These are phyloP conservation scores for Pycnomerus fuliginosus DNA, from an alignment of 2,888 invertebrate genomes.

Conservation along the genomic window DNA sequence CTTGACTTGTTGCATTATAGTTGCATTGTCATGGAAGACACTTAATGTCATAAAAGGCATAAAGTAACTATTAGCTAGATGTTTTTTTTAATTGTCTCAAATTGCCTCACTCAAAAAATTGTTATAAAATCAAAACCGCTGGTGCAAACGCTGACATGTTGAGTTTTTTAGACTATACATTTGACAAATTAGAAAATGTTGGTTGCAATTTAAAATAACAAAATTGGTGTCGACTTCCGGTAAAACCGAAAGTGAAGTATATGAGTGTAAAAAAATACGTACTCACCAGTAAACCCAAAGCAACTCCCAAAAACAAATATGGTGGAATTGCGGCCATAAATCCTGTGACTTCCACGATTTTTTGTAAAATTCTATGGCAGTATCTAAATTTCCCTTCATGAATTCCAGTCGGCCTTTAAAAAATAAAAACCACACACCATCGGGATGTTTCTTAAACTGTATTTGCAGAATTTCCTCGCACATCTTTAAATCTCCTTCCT, in stretches of 20 bases:
- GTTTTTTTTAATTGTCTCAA: no score
- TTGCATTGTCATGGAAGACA: neutral
- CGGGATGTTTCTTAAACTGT: slow-evolving; percentile 74
- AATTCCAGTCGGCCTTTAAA: slow-evolving; percentile 85
- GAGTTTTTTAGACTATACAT: no score
- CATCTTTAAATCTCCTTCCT: slow-evolving; percentile 74
- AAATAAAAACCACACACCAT: slow-evolving; percentile 89
- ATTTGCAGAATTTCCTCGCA: slow-evolving; percentile 74
- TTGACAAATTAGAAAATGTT: no score
- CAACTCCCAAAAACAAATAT: slow-evolving; percentile 92
- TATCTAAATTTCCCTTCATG: slow-evolving; percentile 72
- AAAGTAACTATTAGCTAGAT: slow-evolving; percentile 2
- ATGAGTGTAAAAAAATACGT: neutral
- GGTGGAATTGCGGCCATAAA: slow-evolving; percentile 89
- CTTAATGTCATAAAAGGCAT: no score
- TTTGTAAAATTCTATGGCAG: slow-evolving; percentile 73
- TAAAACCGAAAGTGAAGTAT: no score
- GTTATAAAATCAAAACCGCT: no score
- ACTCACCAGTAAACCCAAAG: slow-evolving; percentile 83
- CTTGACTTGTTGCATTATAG: slow-evolving; percentile 1
- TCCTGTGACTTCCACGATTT: slow-evolving; percentile 79
- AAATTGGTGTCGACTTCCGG: no score
- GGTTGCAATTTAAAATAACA: no score
- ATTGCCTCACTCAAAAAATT: no score
- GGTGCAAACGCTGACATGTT: no score